phyloP scores from a whole-genome alignment of 2,888 invertebrate species.

The Muscina levida region DNA sequence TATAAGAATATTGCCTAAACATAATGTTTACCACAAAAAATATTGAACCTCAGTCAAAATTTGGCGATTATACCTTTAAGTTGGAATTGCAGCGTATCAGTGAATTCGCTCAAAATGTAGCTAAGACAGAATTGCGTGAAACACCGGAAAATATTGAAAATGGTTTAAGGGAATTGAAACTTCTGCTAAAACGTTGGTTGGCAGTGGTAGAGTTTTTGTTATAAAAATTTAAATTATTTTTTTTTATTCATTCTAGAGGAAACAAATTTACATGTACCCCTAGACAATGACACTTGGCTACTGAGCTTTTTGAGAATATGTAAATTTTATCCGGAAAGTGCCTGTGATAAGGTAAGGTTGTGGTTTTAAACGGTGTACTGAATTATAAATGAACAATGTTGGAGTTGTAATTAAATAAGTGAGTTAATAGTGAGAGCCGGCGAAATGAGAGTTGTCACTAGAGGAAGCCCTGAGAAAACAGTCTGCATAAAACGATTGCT shows the following conservation, averaged over 20 bases:
- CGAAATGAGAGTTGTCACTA: too few species aligned
- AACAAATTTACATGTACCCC: conserved; percentile 36
- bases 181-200: conserved; percentile 30
- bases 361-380: too few species aligned
- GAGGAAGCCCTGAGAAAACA: too few species aligned
- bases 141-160: conserved; percentile 42
- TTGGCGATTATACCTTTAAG: conserved; percentile 40
- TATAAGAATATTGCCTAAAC: conserved; percentile 1
- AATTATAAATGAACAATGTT: too few species aligned
- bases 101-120: conserved; percentile 8
- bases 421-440: too few species aligned
- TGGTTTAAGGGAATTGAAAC: conserved; percentile 34
- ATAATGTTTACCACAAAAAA: background rate
- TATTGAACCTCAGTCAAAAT: conserved; percentile 31
- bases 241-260: conserved; percentile 41
- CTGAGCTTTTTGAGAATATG: conserved; percentile 50
- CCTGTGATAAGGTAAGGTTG: conserved; percentile 88
- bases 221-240: background rate
- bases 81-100: conserved; percentile 36
- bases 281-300: conserved; percentile 32
- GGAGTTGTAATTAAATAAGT: too few species aligned
- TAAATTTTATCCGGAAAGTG: conserved; percentile 61
- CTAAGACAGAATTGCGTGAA: conserved; percentile 47
- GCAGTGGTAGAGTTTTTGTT: background rate
- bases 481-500: too few species aligned